Conservation (phyloP, 1,140 invertebrate genomes). For the Anoplophora glabripennis region DNA sequence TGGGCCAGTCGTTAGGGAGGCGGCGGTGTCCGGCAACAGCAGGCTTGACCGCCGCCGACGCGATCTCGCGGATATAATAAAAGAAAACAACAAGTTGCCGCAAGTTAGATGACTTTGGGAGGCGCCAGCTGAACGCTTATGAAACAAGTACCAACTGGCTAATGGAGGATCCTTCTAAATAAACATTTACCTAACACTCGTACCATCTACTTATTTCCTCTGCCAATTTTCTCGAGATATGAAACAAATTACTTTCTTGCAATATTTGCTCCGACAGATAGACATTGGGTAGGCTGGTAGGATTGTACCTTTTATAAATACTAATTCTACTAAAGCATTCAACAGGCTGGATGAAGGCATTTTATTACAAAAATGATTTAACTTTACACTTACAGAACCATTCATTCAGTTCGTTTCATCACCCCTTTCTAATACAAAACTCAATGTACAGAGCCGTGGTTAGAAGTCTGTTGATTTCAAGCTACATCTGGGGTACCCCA, state of each 20-base stretch:
- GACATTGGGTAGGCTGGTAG: background rate
- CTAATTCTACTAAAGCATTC: too few relatives aligned
- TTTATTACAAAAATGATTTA: too few relatives aligned
- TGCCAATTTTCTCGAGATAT: conserved; percentile 16
- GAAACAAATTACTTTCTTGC: conserved; percentile 11
- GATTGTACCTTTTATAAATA: too few relatives aligned
- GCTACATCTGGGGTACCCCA: too few relatives aligned
- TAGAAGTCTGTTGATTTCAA: too few relatives aligned
- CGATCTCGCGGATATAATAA: conserved; percentile 16
- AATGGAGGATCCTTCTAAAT: background rate
- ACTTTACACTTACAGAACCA: too few relatives aligned
- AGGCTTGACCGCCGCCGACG: conserved; percentile 1
- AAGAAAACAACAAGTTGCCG: conserved; percentile 20
- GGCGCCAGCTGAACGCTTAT: conserved; percentile 25
- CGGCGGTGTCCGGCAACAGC: conserved; percentile 18
- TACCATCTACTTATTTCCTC: conserved; percentile 5
- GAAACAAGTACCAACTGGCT: conserved; percentile 1
- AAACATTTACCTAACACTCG: conserved; percentile 23
- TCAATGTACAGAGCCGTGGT: too few relatives aligned
- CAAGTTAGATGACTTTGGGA: conserved; percentile 21
- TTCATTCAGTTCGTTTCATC: too few relatives aligned
- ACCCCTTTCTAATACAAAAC: too few relatives aligned
- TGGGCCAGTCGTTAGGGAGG: conserved; percentile 14
- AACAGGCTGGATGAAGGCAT: too few relatives aligned
- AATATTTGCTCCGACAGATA: conserved; percentile 13